Evolutionary conservation across 1,140 invertebrate species (phyloP), one percentile per base, ranked within the genome.

Genomic region (Sinonovacula constricta): DNA sequence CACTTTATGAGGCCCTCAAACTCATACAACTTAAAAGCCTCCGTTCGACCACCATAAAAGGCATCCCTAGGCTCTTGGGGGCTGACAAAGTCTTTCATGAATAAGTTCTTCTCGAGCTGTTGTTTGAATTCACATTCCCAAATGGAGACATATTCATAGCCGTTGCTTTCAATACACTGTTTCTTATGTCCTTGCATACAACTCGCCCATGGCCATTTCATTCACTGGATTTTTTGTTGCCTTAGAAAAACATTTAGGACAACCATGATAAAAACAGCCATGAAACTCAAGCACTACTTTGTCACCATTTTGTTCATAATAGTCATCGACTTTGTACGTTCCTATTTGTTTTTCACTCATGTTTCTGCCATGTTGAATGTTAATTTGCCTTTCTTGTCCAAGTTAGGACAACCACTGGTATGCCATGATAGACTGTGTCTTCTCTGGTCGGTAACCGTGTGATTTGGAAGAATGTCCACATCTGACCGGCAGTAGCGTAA

Each of bases 281-380:
- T 71, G 49, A 60, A 80, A 84, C 63, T 84, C 62, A 54, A 54
- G 69, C n/a, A 59, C 26, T 7, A 45, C 39, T 7, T 79, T 70
- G 4, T 15, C 26, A 12, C 30, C 62, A 15, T 26, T 12, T 10
- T 60, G n/a, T 30, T 57, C 31, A 57, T 34, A 2, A 30, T 57
- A 77, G 0, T 65, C 65, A 49, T 77, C 74, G 18, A 68, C 63
- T 22, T 26, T 18, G 31, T 77, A 77, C 2, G 33, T 4, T 15
- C 62, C 59, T 36, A 51, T 63, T 39, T 12, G 26, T 49, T 49
- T 49, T 30, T 54, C 62, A 18, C 74, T 53, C 3, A 31, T 30
- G 45, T 77, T 77, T 33, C 24, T 15, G 5, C 49, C 70, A 59
- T 77, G 74, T 31, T 68, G 51, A n/a, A 77, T 56, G 3, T 59